These are phyloP conservation scores for Oscheius onirici DNA, from an alignment of 2,888 invertebrate genomes.

Conservation along the genomic window DNA sequence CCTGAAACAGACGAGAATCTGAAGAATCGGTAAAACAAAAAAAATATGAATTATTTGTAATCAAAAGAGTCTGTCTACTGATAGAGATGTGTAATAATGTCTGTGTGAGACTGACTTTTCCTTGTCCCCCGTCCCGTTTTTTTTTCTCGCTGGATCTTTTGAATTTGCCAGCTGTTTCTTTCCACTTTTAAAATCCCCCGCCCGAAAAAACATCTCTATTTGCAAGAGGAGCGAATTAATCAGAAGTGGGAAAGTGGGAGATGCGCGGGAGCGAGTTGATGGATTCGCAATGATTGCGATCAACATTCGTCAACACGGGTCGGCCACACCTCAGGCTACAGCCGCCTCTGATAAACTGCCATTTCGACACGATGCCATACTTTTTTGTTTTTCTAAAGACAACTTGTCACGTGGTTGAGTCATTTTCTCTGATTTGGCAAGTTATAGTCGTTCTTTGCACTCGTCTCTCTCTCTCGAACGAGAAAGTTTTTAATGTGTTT, in stretches of 20 bases:
- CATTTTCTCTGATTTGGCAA: too few relatives aligned
- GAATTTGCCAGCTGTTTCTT: not conserved
- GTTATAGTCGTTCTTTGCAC: too few relatives aligned
- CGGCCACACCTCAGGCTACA: conserved; percentile 23
- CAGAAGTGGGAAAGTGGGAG: too few relatives aligned
- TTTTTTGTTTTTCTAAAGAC: too few relatives aligned
- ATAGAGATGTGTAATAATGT: conserved; percentile 5
- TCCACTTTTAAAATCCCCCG: not conserved
- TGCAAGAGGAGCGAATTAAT: too few relatives aligned
- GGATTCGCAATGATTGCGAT: conserved; percentile 26
- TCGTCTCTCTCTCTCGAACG: too few relatives aligned
- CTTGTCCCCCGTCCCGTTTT: not conserved
- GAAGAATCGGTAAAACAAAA: not conserved
- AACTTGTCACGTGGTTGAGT: too few relatives aligned
- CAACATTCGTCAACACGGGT: conserved; percentile 23
- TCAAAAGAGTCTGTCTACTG: not conserved
- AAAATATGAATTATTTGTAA: not conserved
- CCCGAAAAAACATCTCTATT: not conserved
- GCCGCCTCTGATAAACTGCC: not conserved
- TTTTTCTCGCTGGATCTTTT: not conserved
- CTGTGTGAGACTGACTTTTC: not conserved
- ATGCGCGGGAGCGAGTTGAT: not conserved
- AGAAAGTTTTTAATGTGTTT: conserved; percentile 37
- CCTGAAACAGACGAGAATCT: not conserved
- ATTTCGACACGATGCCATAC: too few relatives aligned